A percentile compares a stretch with the other conserved stretches of the same genome.
phyloP scores from a whole-genome alignment of 2,113 vertebrate genomes.

The Todiramphus chloris region DNA sequence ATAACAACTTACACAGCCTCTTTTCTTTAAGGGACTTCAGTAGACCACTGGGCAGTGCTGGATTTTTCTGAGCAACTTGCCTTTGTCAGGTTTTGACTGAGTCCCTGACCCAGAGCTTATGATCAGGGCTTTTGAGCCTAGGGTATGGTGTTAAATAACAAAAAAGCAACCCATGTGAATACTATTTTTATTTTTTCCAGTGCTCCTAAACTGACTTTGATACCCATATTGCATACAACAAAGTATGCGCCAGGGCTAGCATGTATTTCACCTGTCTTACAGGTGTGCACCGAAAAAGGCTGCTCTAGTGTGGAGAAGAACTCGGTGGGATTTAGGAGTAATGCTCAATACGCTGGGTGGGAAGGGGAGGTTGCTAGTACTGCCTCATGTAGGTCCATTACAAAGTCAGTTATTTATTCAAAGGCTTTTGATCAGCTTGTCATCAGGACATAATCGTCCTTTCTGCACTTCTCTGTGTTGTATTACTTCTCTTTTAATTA shows the following conservation, averaged over 20 bases:
- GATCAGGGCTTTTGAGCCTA: not conserved
- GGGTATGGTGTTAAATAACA: not conserved
- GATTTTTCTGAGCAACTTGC: not conserved
- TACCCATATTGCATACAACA: not conserved
- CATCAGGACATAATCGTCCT: not conserved
- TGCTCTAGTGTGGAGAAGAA: not conserved
- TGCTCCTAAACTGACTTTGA: not conserved
- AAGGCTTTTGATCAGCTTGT: not conserved
- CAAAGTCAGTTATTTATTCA: not conserved
- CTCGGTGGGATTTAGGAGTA: not conserved
- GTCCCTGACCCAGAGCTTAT: not conserved
- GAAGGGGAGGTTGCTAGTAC: not conserved
- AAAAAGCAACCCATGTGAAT: not conserved
- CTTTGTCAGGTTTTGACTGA: not conserved
- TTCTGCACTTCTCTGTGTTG: not conserved
- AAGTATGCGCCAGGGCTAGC: not conserved
- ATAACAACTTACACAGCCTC: not conserved
- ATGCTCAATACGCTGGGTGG: fast-evolving
- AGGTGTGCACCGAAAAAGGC: not conserved
- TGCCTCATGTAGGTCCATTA: not conserved
- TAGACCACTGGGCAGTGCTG: not conserved
- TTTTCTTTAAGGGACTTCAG: not conserved
- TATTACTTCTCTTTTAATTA: not conserved
- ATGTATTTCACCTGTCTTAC: not conserved
- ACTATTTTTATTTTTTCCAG: not conserved